phyloP scores from a whole-genome alignment of 1,140 invertebrate genomes.

The Bombus pascuorum region DNA sequence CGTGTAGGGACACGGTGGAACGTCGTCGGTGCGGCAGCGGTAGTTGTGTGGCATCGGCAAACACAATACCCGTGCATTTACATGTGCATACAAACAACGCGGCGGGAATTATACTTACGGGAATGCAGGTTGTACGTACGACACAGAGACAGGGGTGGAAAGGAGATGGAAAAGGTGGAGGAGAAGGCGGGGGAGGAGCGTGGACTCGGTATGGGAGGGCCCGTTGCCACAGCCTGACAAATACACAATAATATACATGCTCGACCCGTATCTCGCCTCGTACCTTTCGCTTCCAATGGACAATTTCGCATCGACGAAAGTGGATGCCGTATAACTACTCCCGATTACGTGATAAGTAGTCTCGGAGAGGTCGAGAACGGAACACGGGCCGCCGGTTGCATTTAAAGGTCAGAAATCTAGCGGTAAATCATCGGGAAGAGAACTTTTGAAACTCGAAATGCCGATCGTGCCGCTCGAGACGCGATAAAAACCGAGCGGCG shows the following conservation, averaged over 20 bases:
- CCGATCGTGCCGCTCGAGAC: neutral
- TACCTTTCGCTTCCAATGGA: slow-evolving; percentile 36
- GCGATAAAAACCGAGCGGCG: neutral
- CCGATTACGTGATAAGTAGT: slow-evolving; percentile 43
- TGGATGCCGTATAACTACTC: slow-evolving; percentile 36
- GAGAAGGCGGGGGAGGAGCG: slow-evolving; percentile 29
- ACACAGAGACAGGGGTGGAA: slow-evolving; percentile 18
- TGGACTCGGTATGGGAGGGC: slow-evolving; percentile 51
- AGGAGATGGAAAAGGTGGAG: slow-evolving; percentile 30
- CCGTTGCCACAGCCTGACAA: slow-evolving; percentile 57
- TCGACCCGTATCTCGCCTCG: slow-evolving; percentile 19
- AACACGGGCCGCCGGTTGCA: slow-evolving; percentile 7
- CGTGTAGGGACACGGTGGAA: slow-evolving; percentile 35
- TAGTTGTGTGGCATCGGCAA: slow-evolving; percentile 67
- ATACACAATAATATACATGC: slow-evolving; percentile 62
- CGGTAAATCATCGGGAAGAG: slow-evolving; percentile 27
- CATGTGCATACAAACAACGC: slow-evolving; percentile 75
- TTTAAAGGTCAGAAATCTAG: slow-evolving; percentile 45
- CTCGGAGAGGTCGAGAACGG: slow-evolving; percentile 7
- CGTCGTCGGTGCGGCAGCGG: slow-evolving; percentile 27
- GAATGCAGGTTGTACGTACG: slow-evolving; percentile 52
- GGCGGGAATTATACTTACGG: slow-evolving; percentile 71
- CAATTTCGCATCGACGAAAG: slow-evolving; percentile 43
- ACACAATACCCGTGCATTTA: slow-evolving; percentile 74
- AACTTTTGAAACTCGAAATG: slow-evolving; percentile 11